A percentile compares a stretch with the other conserved stretches of the same genome.
phyloP scores from a whole-genome alignment of 1,140 invertebrate genomes.

The Phymastichus coffea region DNA sequence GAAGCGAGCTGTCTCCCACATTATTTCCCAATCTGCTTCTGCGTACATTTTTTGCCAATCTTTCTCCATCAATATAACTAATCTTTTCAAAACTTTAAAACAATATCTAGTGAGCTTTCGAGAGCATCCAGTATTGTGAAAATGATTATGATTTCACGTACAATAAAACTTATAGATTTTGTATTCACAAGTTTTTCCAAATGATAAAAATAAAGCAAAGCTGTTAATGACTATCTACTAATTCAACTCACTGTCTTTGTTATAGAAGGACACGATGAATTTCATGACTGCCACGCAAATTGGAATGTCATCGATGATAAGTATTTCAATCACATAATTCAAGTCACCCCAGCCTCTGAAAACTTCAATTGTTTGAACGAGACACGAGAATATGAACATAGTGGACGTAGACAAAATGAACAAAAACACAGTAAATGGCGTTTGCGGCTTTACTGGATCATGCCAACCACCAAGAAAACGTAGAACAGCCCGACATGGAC shows the following conservation, averaged over 20 bases:
- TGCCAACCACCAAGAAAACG: constrained; percentile 31
- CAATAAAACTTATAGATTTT: too few species aligned
- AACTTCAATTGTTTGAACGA: constrained; percentile 26
- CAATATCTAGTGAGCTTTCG: too few species aligned
- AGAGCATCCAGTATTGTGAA: too few species aligned
- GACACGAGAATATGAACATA: too few species aligned
- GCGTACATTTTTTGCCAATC: constrained; percentile 20
- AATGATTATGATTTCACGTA: too few species aligned
- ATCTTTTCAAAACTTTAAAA: constrained; percentile 18
- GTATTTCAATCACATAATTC: constrained; percentile 28
- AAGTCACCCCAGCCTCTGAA: constrained; percentile 22
- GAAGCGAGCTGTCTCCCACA: constrained; percentile 20
- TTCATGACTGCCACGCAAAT: too few species aligned
- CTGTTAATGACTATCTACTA: too few species aligned
- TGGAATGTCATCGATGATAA: too few species aligned
- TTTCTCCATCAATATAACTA: constrained; percentile 23
- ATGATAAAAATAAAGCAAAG: too few species aligned
- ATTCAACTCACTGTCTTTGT: too few species aligned
- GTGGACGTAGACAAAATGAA: not conserved
- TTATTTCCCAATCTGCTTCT: not conserved
- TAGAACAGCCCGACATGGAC: constrained; percentile 26
- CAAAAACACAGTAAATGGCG: not conserved
- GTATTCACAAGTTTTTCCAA: too few species aligned
- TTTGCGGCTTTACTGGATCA: not conserved
- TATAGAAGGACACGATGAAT: too few species aligned